A percentile compares a stretch with the other conserved stretches of the same genome.
These are phyloP conservation scores for Harpegnathos saltator DNA, from an alignment of 1,140 invertebrate genomes.

Conservation along the genomic window DNA sequence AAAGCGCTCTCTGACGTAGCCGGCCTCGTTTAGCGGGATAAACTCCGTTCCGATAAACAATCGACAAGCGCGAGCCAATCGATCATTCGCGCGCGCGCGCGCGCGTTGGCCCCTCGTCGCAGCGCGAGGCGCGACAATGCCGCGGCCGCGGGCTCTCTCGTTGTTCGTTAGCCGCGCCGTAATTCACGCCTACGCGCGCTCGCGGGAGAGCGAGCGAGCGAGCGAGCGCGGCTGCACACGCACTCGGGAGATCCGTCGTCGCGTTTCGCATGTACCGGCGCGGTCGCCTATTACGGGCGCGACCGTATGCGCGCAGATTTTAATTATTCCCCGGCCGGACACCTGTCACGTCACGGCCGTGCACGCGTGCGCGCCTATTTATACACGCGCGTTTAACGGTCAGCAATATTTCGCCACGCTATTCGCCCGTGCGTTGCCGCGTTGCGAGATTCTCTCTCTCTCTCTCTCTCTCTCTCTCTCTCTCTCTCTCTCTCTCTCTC, in stretches of 20 bases:
- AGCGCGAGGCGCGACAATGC: constrained; percentile 38
- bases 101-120: not conserved
- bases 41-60: constrained; percentile 18
- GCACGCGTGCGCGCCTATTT: constrained; percentile 67
- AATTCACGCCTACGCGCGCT: constrained; percentile 73
- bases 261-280: constrained; percentile 65
- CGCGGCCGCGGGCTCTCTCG: constrained; percentile 42
- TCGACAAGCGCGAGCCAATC: constrained; percentile 42
- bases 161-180: constrained; percentile 70
- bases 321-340: constrained; percentile 77
- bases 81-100: constrained; percentile 54
- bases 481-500: no score
- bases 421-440: no score
- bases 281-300: constrained; percentile 75
- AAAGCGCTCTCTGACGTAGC: constrained; percentile 16
- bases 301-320: constrained; percentile 71
- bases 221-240: no score
- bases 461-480: constrained; percentile 18
- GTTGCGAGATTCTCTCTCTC: constrained; percentile 15
- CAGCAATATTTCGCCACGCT: constrained; percentile 56
- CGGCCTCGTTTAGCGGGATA: not conserved
- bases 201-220: no score
- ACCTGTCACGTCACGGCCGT: constrained; percentile 79
- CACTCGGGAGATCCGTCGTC: constrained; percentile 29
- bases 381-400: constrained; percentile 59